Percentiles rank a stretch among this genome's conserved stretches.
Evolutionary conservation across 1,140 invertebrate genomes (phyloP).

Genomic region (Teleopsis dalmanni): DNA sequence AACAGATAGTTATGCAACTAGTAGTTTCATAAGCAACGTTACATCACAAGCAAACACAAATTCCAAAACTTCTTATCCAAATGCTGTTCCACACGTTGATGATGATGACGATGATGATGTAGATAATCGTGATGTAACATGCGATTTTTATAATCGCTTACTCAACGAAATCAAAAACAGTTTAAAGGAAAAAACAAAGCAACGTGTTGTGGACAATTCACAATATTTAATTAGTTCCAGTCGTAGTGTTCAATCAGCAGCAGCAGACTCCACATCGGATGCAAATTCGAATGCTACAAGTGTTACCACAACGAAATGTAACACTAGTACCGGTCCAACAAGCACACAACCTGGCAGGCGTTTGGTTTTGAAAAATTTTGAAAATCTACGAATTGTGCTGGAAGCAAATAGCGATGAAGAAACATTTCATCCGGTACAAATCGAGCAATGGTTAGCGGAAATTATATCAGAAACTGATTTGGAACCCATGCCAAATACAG

Average conservation of each 20-base stretch:
- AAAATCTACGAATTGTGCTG: slow-evolving; percentile 35
- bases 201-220: background rate
- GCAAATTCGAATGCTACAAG: slow-evolving; percentile 14
- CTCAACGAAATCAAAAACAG: slow-evolving; percentile 41
- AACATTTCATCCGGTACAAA: slow-evolving; percentile 46
- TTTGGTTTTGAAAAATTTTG: slow-evolving; percentile 37
- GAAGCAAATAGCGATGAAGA: slow-evolving; percentile 34
- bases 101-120: slow-evolving; percentile 10
- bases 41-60: slow-evolving; percentile 8
- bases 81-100: background rate
- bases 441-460: slow-evolving; percentile 51
- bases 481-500: slow-evolving; percentile 49
- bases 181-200: slow-evolving; percentile 12
- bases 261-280: background rate
- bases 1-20: slow-evolving; percentile 2
- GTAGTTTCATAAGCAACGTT: slow-evolving; percentile 7
- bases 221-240: too few species aligned
- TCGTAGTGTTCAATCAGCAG: too few species aligned
- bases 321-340: too few species aligned
- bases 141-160: slow-evolving; percentile 41
- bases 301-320: background rate
- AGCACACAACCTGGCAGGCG: slow-evolving; percentile 25
- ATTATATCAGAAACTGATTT: slow-evolving; percentile 51
- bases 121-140: slow-evolving; percentile 27
- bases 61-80: background rate